phyloP scores from a whole-genome alignment of 2,113 vertebrate species.

The Poeciliopsis retropinna region DNA sequence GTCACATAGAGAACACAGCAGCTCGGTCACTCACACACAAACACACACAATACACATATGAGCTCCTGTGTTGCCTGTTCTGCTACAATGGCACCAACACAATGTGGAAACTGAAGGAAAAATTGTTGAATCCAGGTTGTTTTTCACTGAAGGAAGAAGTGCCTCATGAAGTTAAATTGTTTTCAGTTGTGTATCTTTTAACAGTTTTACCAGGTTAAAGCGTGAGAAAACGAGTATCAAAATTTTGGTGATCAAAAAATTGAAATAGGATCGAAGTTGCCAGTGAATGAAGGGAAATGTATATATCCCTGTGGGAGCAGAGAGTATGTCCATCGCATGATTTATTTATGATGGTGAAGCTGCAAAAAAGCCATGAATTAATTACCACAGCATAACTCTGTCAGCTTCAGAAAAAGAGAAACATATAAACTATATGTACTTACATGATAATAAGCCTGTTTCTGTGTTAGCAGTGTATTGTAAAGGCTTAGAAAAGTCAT shows the following conservation, averaged over 20 bases:
- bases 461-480: background rate
- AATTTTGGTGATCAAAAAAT: background rate
- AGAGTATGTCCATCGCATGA: conserved; percentile 51
- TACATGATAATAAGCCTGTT: background rate
- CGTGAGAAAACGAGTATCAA: background rate
- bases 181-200: background rate
- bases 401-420: background rate
- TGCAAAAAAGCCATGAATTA: conserved; percentile 32
- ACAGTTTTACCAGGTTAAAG: background rate
- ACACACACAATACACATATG: conserved; percentile 70
- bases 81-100: conserved; percentile 72
- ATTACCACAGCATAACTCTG: conserved; percentile 33
- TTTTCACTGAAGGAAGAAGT: conserved; percentile 25
- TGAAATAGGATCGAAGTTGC: conserved; percentile 17
- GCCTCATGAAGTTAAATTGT: background rate
- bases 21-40: background rate
- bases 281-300: conserved; percentile 48
- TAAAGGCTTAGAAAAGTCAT: conserved; percentile 1
- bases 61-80: conserved; percentile 62
- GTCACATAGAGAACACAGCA: conserved; percentile 54
- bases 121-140: conserved; percentile 47
- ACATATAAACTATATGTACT: background rate
- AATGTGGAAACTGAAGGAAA: conserved; percentile 78
- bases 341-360: conserved; percentile 56
- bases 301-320: conserved; percentile 53